Evolutionary conservation across 2,888 invertebrate genomes (phyloP).

Genomic region (Desoria tigrina): DNA sequence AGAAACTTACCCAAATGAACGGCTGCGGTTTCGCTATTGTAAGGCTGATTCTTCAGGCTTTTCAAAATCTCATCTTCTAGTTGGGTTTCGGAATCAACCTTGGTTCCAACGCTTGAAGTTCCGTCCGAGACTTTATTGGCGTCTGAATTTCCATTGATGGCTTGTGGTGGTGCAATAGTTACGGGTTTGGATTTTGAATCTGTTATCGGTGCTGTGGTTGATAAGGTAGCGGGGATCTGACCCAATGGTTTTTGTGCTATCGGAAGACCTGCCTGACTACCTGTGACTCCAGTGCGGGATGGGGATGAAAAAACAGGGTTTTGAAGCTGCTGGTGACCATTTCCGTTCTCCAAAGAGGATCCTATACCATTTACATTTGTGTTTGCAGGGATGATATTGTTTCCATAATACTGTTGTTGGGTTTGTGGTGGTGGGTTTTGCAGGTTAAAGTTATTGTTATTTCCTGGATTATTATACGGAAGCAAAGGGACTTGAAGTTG

Average conservation of each 20-base stretch:
- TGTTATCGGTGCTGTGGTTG: background rate
- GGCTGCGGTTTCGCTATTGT: slow-evolving; percentile 30
- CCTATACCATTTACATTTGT: background rate
- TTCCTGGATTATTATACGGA: background rate
- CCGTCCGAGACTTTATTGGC: background rate
- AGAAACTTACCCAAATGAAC: slow-evolving; percentile 33
- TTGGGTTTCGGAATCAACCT: slow-evolving; percentile 22
- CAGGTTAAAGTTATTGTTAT: background rate
- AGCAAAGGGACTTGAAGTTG: background rate
- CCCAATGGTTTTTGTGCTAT: background rate
- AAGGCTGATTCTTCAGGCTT: slow-evolving; percentile 42
- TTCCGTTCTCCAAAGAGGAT: slow-evolving; percentile 19
- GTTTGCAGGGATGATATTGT: slow-evolving; percentile 22
- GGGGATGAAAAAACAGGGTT: slow-evolving; percentile 16
- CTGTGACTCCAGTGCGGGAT: background rate
- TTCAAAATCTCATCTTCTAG: slow-evolving; percentile 37
- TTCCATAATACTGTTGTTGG: slow-evolving; percentile 25
- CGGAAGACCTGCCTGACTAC: background rate
- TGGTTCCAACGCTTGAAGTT: background rate
- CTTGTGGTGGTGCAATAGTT: background rate
- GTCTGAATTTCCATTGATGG: slow-evolving; percentile 13
- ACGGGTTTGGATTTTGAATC: background rate
- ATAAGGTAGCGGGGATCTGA: background rate
- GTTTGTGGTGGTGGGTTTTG: background rate
- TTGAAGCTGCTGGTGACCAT: slow-evolving; percentile 13